A percentile compares a stretch with the other conserved stretches of the same genome.
These are phyloP conservation scores for Syngnathus rostellatus DNA, from an alignment of 2,797 vertebrate species.

Conservation along the genomic window DNA sequence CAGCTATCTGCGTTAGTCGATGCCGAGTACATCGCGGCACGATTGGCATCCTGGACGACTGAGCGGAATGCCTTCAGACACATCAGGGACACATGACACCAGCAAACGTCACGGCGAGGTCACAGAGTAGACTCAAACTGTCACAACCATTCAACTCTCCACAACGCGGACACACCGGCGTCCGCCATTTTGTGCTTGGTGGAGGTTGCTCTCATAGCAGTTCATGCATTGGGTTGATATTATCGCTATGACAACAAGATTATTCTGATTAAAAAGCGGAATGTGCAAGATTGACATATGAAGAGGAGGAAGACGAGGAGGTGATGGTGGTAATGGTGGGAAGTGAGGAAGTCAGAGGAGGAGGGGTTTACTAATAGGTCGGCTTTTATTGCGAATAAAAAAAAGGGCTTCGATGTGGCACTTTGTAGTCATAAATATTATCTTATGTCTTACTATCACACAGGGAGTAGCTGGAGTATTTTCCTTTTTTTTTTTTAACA, in stretches of 20 bases:
- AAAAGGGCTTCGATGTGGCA: too few relatives aligned
- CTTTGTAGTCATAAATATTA: too few relatives aligned
- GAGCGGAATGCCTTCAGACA: constrained; percentile 4
- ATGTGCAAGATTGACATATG: constrained; percentile 13
- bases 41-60: background rate
- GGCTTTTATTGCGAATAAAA: too few relatives aligned
- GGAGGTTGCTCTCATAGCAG: too few relatives aligned
- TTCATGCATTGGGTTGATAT: background rate
- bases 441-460: too few relatives aligned
- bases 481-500: too few relatives aligned
- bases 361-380: too few relatives aligned
- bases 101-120: background rate
- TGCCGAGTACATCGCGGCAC: background rate
- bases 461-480: too few relatives aligned
- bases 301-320: constrained; percentile 8
- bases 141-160: background rate
- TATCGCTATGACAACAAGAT: constrained; percentile 8
- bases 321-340: background rate
- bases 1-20: background rate
- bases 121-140: background rate
- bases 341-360: background rate
- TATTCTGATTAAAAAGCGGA: constrained; percentile 18
- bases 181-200: background rate
- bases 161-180: background rate
- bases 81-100: constrained; percentile 2